Percentiles rank a stretch among this genome's conserved stretches.
Conservation (phyloP, 2,797 vertebrate species). For the Chanos chanos region DNA sequence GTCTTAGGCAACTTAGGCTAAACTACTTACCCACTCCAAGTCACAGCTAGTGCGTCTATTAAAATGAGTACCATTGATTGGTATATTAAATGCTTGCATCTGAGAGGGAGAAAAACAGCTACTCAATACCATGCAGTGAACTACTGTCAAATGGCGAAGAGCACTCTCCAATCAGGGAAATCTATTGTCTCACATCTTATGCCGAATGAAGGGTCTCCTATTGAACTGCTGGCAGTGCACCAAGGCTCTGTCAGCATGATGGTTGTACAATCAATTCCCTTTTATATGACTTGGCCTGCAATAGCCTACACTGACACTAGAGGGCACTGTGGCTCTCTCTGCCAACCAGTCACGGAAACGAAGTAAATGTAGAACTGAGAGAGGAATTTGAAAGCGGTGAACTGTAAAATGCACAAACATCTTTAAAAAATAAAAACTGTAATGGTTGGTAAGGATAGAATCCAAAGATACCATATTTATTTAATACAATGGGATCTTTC, state of each 20-base stretch:
- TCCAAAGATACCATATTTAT: too few species aligned
- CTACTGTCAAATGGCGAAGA: constrained; percentile 61
- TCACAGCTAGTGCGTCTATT: constrained; percentile 51
- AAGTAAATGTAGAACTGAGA: neutral
- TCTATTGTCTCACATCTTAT: constrained; percentile 68
- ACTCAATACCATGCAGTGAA: constrained; percentile 56
- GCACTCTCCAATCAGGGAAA: constrained; percentile 67
- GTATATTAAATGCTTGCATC: constrained; percentile 61
- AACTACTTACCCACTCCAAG: constrained; percentile 25
- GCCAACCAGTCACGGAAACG: neutral
- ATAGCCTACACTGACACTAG: constrained; percentile 44
- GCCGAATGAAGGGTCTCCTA: constrained; percentile 68
- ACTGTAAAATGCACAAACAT: constrained; percentile 29
- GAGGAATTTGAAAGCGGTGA: constrained; percentile 12
- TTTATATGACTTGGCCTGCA: constrained; percentile 9
- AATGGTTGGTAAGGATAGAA: too few species aligned
- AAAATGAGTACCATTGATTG: constrained; percentile 69
- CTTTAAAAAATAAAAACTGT: too few species aligned
- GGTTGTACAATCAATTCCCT: constrained; percentile 59
- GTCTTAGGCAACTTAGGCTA: constrained; percentile 6
- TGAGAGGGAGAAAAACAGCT: constrained; percentile 56
- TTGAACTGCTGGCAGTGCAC: constrained; percentile 68
- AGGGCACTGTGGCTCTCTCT: constrained; percentile 71
- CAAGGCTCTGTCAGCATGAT: constrained; percentile 63
- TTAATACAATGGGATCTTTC: too few species aligned